Base-by-base conservation (phyloP, 2,113 vertebrate species). In the Ascaphus truei region DNA sequence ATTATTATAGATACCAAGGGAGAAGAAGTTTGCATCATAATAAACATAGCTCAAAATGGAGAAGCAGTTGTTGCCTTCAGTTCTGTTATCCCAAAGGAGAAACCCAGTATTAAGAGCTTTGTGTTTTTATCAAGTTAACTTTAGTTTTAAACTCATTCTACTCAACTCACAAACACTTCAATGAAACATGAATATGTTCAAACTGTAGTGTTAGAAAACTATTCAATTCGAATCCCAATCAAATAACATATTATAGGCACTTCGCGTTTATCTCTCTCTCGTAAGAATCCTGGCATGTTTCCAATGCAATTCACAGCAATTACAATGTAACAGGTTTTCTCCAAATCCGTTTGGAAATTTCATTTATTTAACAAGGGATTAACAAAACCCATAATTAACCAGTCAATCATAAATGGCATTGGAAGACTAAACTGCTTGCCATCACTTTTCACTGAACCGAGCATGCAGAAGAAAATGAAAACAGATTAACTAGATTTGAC, bases 281-380 rank as follows among this genome's bases (percentile, higher is more conserved):
- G 52, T 52, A 64, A 37, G 37, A 37, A 51, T 7, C 15, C 20
- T 64, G 47, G 62, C 48, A 16, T 20, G 15, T 23, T 23, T 64
- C 47, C 62, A 64, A 51, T 52, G 30, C 31, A 50, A 52, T 64
- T 51, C 23, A 37, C 22, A 25, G 62, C 45, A 64, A 52, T 64
- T 52, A 64, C 31, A 50, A 52, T 18, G 11, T 10, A 63, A 52
- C 20, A 64, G 29, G 31, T 52, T 22, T 63, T 10, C 11, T 39
- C 13, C 15, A 30, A 41, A 59, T 16, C 57, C 26, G 34, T 43
- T 29, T n/a, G 15, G 15, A 52, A 52, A 52, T 23, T 11, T 18
- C 34, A 64, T 52, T 64, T 64, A 52, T 52, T 64, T 39, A 51
- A 39, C 33, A 64, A 37, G 43, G 48, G 62, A 64, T 64, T 64